These are phyloP conservation scores for Natrix natrix DNA, from an alignment of 2,797 vertebrate genomes.

Conservation along the genomic window DNA sequence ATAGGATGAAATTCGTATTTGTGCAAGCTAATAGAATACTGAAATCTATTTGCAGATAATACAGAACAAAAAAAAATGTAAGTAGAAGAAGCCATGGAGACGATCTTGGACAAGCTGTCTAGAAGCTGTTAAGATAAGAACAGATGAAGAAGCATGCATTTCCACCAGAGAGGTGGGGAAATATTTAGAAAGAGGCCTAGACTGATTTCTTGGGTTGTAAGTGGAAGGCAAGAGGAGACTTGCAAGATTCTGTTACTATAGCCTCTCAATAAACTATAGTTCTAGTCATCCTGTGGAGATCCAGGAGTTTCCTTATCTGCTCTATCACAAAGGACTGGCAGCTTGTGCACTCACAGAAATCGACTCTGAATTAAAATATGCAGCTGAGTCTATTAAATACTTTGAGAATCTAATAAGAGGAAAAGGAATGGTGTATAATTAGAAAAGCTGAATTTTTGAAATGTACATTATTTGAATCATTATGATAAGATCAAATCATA, in stretches of 20 bases:
- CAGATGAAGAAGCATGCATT: background rate
- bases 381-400: slow-evolving; percentile 7
- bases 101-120: background rate
- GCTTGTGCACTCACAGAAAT: background rate
- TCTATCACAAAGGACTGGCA: background rate
- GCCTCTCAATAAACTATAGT: background rate
- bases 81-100: background rate
- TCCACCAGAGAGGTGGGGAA: background rate
- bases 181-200: background rate
- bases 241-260: background rate
- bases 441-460: background rate
- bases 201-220: background rate
- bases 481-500: background rate
- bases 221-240: background rate
- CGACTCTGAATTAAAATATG: background rate
- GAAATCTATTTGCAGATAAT: slow-evolving; percentile 2
- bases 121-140: background rate
- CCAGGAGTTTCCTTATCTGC: background rate
- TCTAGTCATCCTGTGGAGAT: background rate
- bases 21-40: background rate
- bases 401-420: background rate
- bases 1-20: background rate
- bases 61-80: background rate
- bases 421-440: background rate
- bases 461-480: background rate